Base-by-base conservation (phyloP, 2,888 invertebrate species). In the Sturmia bella region DNA sequence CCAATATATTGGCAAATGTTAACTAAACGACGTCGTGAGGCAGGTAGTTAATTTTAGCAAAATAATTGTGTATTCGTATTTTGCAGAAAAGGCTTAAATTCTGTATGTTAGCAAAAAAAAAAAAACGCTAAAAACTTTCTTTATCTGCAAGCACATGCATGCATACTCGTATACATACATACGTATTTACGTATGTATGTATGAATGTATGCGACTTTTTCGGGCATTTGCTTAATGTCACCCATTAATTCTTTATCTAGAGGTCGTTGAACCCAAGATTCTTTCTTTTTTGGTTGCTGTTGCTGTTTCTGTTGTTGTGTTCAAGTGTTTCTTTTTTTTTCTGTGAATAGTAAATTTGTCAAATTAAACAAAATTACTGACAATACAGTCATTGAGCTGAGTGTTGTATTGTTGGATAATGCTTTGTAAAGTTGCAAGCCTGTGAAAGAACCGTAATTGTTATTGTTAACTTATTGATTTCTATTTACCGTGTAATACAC, bases 171-270 rank as follows among this genome's bases (percentile, higher is more conserved):
- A 32, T 32, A 9, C 9, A 9, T 3, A 32, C 32, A 32, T 7
- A 32, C 32, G 9, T 7, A 9, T 32, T 32, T 39, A 21, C 17
- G 37, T 64, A 0, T 24, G 17, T 72, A n/a, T n/a, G n/a, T n/a
- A n/a, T n/a, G n/a, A n/a, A n/a, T n/a, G n/a, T n/a, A n/a, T n/a
- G n/a, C n/a, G n/a, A n/a, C 15, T 9, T 15, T 21, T 32, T 37
- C 48, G 17, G 32, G 17, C 39, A 57, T 61, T 74, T 74, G 27
- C 39, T 74, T 74, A 66, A 75, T 66, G 59, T 69, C 52, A 72
- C 19, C 57, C 64, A 72, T 52, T 78, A 79, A 73, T 79, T 59
- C 66, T 73, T 79, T 66, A 73, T 79, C 72, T 66, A 39, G 50
- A 66, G 78, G 66, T 79, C 78, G 61, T 39, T 68, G 78, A 52